These are phyloP conservation scores for Holothuria glaberrima DNA, from an alignment of 35 echinoderm and acorn worm species.

Conservation along the genomic window DNA sequence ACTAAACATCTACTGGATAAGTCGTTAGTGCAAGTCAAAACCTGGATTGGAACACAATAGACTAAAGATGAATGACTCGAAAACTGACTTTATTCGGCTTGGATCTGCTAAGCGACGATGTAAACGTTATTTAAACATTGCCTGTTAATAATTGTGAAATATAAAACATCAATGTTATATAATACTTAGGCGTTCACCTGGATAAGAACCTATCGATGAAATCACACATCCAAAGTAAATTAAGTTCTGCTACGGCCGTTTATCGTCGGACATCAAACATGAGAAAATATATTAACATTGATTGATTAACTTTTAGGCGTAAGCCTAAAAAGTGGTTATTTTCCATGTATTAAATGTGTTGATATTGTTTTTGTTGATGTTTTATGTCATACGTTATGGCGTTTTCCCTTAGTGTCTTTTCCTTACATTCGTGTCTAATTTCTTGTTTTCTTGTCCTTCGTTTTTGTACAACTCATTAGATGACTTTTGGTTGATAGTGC, in stretches of 20 bases:
- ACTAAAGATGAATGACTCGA: conserved; percentile 30
- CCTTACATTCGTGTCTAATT: too few relatives aligned
- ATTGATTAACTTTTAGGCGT: too few relatives aligned
- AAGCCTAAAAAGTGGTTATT: too few relatives aligned
- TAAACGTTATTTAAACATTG: background rate
- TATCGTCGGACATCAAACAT: background rate
- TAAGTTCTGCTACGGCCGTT: background rate
- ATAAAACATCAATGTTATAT: background rate
- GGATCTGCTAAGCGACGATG: background rate
- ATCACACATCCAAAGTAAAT: conserved; percentile 11
- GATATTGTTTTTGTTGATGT: too few relatives aligned
- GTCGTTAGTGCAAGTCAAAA: background rate
- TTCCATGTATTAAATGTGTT: too few relatives aligned
- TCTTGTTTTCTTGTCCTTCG: too few relatives aligned
- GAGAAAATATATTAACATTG: background rate
- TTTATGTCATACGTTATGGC: too few relatives aligned
- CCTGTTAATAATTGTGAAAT: conserved; percentile 12
- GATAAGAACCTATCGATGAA: too few relatives aligned
- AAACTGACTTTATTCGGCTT: conserved; percentile 14
- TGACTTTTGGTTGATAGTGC: too few relatives aligned
- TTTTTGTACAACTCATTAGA: too few relatives aligned
- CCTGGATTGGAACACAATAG: conserved; percentile 28
- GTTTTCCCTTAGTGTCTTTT: too few relatives aligned
- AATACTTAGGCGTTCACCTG: too few relatives aligned
- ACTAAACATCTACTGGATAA: background rate